phyloP scores from a whole-genome alignment of 2,113 vertebrate species.

The Albula goreensis region DNA sequence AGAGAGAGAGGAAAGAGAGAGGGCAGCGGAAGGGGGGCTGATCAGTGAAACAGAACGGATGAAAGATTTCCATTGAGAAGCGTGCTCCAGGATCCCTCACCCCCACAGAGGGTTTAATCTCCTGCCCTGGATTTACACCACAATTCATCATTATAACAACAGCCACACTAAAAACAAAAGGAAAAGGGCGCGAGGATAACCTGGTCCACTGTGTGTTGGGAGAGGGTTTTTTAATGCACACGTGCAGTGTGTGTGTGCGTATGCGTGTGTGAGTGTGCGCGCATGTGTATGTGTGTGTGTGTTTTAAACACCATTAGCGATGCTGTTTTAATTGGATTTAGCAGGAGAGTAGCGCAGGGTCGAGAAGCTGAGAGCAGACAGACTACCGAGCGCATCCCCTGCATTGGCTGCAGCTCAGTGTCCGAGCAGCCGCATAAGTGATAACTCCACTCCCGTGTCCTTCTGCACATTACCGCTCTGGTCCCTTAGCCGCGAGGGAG shows the following conservation, averaged over 20 bases:
- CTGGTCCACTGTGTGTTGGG: neutral
- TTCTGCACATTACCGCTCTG: conserved; percentile 10
- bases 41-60: conserved; percentile 4
- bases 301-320: conserved; percentile 18
- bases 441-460: neutral
- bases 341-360: conserved; percentile 21
- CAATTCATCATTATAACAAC: conserved; percentile 17
- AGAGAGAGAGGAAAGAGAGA: conserved; percentile 9
- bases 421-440: conserved; percentile 1
- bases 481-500: conserved; percentile 1
- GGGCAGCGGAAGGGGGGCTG: neutral
- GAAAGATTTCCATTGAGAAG: conserved; percentile 21
- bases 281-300: neutral
- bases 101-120: neutral
- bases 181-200: neutral
- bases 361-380: neutral
- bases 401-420: neutral
- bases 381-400: conserved; percentile 6
- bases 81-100: conserved; percentile 14
- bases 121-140: conserved; percentile 20
- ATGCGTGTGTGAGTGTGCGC: neutral
- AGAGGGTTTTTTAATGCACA: neutral
- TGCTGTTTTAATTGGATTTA: conserved; percentile 30
- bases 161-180: neutral
- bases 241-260: neutral